These are phyloP conservation scores for Anniella stebbinsi DNA, from an alignment of 2,797 vertebrate genomes.

Conservation along the genomic window DNA sequence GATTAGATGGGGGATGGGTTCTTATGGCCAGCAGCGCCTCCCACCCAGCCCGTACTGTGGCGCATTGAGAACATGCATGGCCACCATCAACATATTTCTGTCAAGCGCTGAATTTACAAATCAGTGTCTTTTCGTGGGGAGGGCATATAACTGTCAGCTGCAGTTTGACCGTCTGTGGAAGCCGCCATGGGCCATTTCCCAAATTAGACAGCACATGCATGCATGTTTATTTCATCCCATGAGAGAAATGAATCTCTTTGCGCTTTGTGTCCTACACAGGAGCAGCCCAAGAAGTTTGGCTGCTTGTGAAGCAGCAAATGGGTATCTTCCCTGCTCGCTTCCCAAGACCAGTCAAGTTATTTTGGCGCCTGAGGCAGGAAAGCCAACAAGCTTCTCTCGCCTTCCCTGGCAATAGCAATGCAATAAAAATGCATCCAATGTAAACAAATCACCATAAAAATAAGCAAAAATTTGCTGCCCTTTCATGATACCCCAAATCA, in stretches of 20 bases:
- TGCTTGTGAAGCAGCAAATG: background rate
- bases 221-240: background rate
- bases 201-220: background rate
- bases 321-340: background rate
- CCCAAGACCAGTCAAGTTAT: background rate
- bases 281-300: background rate
- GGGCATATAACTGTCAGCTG: background rate
- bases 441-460: background rate
- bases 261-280: background rate
- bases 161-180: background rate
- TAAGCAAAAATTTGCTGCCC: too few species aligned
- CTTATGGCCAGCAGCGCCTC: background rate
- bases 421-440: background rate
- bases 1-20: conserved; percentile 19
- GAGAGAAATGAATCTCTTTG: background rate
- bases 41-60: background rate
- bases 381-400: background rate
- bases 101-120: background rate
- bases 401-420: background rate
- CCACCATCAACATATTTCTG: background rate
- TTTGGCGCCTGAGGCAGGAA: background rate
- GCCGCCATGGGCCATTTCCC: background rate
- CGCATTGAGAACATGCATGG: background rate
- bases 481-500: too few species aligned
- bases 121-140: background rate